Conservation (phyloP, 2,797 vertebrate species). For the Triplophysa yarkandensis region DNA sequence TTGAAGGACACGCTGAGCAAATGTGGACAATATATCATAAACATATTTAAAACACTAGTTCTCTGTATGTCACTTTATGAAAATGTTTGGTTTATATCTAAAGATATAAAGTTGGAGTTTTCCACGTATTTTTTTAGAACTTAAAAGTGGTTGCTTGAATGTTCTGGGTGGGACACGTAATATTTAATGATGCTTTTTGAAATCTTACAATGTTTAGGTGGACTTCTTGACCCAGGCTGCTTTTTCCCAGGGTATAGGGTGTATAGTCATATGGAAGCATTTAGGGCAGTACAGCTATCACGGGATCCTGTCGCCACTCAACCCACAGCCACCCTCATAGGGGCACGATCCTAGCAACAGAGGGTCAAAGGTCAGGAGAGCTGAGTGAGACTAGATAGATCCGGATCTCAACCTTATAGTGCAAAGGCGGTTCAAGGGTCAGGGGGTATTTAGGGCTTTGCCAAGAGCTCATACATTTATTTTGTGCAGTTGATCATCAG, state of each 20-base stretch:
- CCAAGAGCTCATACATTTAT: background rate
- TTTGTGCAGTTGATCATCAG: background rate
- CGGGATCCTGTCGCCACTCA: constrained; percentile 49
- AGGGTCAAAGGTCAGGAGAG: constrained; percentile 66
- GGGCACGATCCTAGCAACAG: constrained; percentile 61
- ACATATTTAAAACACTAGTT: background rate
- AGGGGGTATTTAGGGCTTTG: background rate
- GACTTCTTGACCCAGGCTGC: constrained; percentile 8
- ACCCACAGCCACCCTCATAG: constrained; percentile 58
- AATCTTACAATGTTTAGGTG: constrained; percentile 1
- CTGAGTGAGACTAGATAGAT: constrained; percentile 57
- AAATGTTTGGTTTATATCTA: no score
- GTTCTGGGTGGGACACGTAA: background rate
- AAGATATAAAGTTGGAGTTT: no score
- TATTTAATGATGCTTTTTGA: background rate
- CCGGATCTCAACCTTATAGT: constrained; percentile 54
- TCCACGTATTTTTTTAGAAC: no score
- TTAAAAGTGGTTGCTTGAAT: background rate
- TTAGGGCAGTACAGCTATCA: constrained; percentile 37
- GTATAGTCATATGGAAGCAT: constrained; percentile 54
- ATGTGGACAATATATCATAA: background rate
- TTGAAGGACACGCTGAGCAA: background rate
- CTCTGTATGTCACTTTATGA: no score
- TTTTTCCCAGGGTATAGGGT: constrained; percentile 40
- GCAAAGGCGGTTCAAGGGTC: constrained; percentile 20